Evolutionary conservation across 2,113 vertebrate species (phyloP).

Genomic region (Pseudorasbora parva): DNA sequence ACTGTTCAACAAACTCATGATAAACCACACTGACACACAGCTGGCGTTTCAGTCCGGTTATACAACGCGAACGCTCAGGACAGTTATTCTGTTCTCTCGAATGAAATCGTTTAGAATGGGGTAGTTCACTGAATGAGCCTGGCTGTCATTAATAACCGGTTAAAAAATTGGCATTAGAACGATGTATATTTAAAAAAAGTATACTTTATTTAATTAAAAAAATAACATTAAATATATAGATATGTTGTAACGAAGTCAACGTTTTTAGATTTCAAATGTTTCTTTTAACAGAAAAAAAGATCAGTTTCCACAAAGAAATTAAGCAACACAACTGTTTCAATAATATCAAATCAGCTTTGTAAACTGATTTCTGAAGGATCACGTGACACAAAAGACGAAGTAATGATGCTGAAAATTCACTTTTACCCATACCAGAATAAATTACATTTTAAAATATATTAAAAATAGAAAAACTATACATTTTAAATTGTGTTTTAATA

Average conservation of each 20-base stretch:
- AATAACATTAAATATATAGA: too few relatives aligned
- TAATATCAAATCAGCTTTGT: not conserved
- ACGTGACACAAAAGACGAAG: not conserved
- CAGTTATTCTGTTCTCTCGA: not conserved
- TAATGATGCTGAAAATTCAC: not conserved
- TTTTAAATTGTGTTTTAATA: not conserved
- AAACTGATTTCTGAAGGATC: not conserved
- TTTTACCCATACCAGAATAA: not conserved
- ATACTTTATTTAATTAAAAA: too few relatives aligned
- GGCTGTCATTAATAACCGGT: not conserved
- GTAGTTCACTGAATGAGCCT: not conserved
- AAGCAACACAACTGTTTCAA: not conserved
- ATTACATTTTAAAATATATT: not conserved
- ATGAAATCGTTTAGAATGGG: not conserved
- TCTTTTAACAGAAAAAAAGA: not conserved
- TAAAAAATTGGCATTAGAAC: too few relatives aligned
- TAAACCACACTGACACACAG: conserved; percentile 13
- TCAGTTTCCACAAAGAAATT: not conserved
- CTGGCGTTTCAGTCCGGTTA: not conserved
- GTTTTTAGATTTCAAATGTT: too few relatives aligned
- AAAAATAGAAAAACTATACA: too few relatives aligned
- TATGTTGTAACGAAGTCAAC: too few relatives aligned
- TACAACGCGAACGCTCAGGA: not conserved
- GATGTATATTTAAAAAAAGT: too few relatives aligned
- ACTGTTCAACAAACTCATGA: not conserved